Percentiles rank a stretch among this genome's conserved stretches.
Conservation (phyloP, 2,888 invertebrate genomes). For the Caenorhabditis sp. region DNA sequence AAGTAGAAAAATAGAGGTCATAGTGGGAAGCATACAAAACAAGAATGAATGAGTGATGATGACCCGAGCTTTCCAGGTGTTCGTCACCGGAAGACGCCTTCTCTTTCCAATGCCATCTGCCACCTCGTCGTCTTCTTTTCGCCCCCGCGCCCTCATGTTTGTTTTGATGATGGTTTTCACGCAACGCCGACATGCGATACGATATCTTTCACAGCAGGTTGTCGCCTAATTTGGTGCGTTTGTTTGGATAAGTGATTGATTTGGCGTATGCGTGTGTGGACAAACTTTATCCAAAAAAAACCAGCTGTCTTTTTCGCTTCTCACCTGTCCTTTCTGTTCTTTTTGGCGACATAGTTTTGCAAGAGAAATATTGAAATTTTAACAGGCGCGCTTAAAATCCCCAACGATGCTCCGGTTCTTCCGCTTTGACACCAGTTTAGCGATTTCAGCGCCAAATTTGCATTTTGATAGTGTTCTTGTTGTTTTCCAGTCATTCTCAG, state of each 20-base stretch:
- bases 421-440: not conserved
- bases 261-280: not conserved
- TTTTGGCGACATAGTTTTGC: too few species aligned
- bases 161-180: constrained; percentile 37
- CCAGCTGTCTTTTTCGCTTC: not conserved
- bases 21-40: not conserved
- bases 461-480: not conserved
- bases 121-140: not conserved
- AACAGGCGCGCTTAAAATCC: not conserved
- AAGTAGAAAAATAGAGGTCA: not conserved
- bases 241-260: constrained; percentile 21
- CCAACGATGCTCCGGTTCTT: constrained; percentile 18
- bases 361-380: not conserved
- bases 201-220: constrained; percentile 45
- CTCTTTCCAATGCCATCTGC: constrained; percentile 11
- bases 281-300: constrained; percentile 1
- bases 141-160: constrained; percentile 2
- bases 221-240: constrained; percentile 20
- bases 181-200: constrained; percentile 55
- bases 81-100: constrained; percentile 1
- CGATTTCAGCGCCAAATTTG: not conserved
- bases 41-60: not conserved
- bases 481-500: not conserved
- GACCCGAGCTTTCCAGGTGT: not conserved
- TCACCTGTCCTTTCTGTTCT: not conserved